These are phyloP conservation scores for Ceyx margarethae DNA, from an alignment of 2,113 vertebrate species.

Conservation along the genomic window DNA sequence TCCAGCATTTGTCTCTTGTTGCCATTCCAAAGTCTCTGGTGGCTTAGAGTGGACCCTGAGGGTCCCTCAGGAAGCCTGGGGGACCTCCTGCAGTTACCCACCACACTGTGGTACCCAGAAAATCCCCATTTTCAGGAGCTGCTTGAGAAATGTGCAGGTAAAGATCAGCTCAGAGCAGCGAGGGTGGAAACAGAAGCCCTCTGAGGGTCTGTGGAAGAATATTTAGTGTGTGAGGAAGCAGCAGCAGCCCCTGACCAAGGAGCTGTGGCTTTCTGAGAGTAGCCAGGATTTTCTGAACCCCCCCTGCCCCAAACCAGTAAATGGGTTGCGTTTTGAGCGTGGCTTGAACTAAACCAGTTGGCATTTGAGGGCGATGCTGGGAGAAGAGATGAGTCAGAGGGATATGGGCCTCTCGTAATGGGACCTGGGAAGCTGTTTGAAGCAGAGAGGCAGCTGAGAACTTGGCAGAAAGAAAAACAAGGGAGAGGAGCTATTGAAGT, in stretches of 20 bases:
- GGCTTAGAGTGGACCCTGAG: not conserved
- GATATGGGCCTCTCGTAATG: not conserved
- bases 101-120: not conserved
- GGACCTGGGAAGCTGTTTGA: not conserved
- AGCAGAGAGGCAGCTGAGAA: not conserved
- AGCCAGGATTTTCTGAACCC: not conserved
- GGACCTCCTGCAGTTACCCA: not conserved
- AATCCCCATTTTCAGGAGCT: not conserved
- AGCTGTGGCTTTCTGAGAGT: not conserved
- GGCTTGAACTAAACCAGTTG: not conserved
- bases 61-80: not conserved
- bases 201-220: not conserved
- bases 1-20: not conserved
- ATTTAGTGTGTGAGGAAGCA: not conserved
- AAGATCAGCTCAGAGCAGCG: not conserved
- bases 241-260: not conserved
- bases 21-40: not conserved
- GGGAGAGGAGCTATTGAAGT: not conserved
- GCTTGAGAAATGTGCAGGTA: not conserved
- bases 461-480: not conserved
- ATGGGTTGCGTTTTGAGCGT: not conserved
- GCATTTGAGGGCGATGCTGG: not conserved
- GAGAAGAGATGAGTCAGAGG: constrained; percentile 20
- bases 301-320: not conserved
- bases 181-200: not conserved